A percentile compares a stretch with the other conserved stretches of the same genome.
Conservation (phyloP, 2,888 invertebrate genomes). For the Anoplius nigerrimus region DNA sequence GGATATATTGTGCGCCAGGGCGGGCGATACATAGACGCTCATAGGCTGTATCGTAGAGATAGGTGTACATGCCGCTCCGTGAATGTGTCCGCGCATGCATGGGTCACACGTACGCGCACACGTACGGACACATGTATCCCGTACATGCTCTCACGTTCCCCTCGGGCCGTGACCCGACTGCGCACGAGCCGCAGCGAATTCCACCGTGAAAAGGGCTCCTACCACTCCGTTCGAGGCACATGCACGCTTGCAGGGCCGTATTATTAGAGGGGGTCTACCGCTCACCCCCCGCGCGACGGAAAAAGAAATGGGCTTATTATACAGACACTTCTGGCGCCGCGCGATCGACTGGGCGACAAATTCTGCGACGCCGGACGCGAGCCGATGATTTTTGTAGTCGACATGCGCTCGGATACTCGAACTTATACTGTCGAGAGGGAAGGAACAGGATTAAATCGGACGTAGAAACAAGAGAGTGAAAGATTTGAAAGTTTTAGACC, state of each 20-base stretch:
- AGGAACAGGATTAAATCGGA: too few relatives aligned
- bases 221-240: constrained; percentile 2
- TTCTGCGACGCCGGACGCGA: too few relatives aligned
- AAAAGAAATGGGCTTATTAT: background rate
- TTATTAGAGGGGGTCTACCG: background rate
- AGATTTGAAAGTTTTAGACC: too few relatives aligned
- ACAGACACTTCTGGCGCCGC: background rate
- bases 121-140: too few relatives aligned
- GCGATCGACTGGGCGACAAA: background rate
- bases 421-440: too few relatives aligned
- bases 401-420: too few relatives aligned
- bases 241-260: constrained; percentile 9
- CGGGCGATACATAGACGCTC: too few relatives aligned
- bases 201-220: constrained; percentile 31
- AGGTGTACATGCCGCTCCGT: too few relatives aligned
- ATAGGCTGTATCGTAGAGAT: too few relatives aligned
- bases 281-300: background rate
- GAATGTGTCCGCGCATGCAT: constrained; percentile 14
- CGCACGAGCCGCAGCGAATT: constrained; percentile 36
- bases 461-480: too few relatives aligned
- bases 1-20: background rate
- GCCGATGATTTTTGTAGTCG: too few relatives aligned
- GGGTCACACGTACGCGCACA: constrained; percentile 16
- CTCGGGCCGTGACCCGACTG: constrained; percentile 38
- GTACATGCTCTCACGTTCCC: constrained; percentile 32